A percentile compares a stretch with the other conserved stretches of the same genome.
phyloP scores from a whole-genome alignment of 2,888 invertebrate genomes.

The Dascillus cervinus region DNA sequence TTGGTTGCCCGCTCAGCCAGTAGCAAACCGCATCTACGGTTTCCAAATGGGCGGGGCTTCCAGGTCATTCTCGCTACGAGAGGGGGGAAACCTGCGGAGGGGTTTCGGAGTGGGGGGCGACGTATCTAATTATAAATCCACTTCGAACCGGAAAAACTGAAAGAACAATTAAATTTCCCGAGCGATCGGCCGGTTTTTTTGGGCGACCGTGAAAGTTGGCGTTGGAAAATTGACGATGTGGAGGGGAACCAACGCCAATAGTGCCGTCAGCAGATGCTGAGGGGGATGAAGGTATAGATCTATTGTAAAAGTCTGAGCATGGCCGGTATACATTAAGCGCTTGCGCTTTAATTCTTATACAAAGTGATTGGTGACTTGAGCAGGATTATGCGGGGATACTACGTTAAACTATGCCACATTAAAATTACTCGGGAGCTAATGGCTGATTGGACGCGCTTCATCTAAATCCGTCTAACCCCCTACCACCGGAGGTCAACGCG shows the following conservation, averaged over 20 bases:
- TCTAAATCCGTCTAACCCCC: no score
- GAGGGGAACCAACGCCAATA: slow-evolving; percentile 12
- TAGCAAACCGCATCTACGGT: slow-evolving; percentile 15
- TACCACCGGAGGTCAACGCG: no score
- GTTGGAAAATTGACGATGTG: no score
- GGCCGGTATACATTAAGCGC: slow-evolving; percentile 13
- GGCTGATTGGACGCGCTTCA: slow-evolving; percentile 24
- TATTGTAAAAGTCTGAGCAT: slow-evolving; percentile 16
- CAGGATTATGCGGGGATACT: slow-evolving; percentile 9
- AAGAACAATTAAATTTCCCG: no score
- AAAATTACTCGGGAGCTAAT: slow-evolving; percentile 20
- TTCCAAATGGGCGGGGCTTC: slow-evolving; percentile 17
- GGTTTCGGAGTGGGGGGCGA: no score
- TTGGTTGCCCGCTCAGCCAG: slow-evolving; percentile 21
- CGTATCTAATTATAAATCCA: no score
- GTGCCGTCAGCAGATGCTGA: slow-evolving; percentile 9
- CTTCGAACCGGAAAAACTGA: no score
- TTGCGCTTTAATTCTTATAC: slow-evolving; percentile 11
- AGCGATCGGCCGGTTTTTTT: no score
- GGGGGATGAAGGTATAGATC: slow-evolving; percentile 15
- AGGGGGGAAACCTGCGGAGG: slow-evolving; percentile 11
- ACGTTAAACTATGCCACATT: no score
- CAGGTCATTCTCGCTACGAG: slow-evolving; percentile 12
- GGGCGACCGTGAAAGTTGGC: no score
- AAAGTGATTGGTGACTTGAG: slow-evolving; percentile 16